phyloP scores from a whole-genome alignment of 37 sponge, comb jelly and placozoan genomes.

The Geodia barretti region DNA sequence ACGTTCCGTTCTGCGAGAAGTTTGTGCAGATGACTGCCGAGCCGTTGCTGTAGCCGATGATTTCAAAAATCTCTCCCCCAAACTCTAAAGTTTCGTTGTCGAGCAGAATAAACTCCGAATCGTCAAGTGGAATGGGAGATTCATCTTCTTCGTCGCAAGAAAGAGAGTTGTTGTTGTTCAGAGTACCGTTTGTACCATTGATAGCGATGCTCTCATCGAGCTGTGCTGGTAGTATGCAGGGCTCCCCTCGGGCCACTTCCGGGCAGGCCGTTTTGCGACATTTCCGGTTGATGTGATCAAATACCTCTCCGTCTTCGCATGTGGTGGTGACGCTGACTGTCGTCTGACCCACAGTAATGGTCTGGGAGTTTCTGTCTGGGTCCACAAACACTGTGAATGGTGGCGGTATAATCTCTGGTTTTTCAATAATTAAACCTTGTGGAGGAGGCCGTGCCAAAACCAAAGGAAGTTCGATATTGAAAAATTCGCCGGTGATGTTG shows the following conservation, averaged over 20 bases:
- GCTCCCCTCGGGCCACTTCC: neutral
- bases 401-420: too few species aligned
- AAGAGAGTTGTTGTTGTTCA: neutral
- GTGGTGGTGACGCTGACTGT: neutral
- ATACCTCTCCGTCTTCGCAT: neutral
- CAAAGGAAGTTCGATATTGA: neutral
- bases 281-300: neutral
- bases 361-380: neutral
- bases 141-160: too few species aligned
- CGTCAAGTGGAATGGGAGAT: neutral
- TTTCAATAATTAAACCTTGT: too few species aligned
- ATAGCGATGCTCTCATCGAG: too few species aligned
- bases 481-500: neutral
- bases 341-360: neutral
- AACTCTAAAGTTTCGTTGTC: constrained; percentile 7
- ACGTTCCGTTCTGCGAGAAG: constrained; percentile 8
- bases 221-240: too few species aligned
- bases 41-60: constrained; percentile 1
- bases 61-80: neutral
- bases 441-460: too few species aligned
- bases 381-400: neutral
- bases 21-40: constrained; percentile 29
- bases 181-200: neutral
- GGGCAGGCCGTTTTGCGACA: neutral
- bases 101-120: constrained; percentile 2